Conservation (phyloP, 1,140 invertebrate genomes). For the Hormaphis cornu region DNA sequence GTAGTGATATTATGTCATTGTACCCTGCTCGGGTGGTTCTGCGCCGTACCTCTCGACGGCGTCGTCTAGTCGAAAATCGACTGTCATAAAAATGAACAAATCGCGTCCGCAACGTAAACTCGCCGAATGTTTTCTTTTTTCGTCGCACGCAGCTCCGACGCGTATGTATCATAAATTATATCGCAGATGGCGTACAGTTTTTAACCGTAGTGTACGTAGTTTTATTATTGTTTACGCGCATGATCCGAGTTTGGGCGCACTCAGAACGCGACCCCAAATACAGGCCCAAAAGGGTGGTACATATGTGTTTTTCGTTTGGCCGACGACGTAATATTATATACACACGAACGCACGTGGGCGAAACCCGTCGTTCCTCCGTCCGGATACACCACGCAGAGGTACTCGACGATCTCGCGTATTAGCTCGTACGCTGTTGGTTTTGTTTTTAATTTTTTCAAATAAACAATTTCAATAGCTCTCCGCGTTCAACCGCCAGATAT, state of each 20-base stretch:
- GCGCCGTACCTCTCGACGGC: not conserved
- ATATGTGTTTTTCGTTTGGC: not conserved
- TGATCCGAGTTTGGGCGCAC: not conserved
- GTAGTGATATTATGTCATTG: not conserved
- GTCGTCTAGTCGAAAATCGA: not conserved
- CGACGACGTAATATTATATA: not conserved
- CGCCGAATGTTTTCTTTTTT: conserved; percentile 6
- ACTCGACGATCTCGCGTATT: not conserved
- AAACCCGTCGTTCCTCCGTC: conserved; percentile 9
- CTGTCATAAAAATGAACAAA: not conserved
- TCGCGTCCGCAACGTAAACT: not conserved
- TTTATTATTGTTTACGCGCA: conserved; percentile 3
- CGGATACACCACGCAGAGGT: not conserved
- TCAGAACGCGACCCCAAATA: not conserved
- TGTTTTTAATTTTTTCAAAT: conserved; percentile 24
- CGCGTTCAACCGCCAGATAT: not conserved
- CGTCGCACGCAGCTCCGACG: not conserved
- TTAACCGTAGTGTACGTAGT: too few relatives aligned
- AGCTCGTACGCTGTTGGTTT: not conserved
- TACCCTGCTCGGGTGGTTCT: not conserved
- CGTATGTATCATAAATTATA: too few relatives aligned
- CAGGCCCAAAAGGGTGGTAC: not conserved
- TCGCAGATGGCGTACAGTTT: too few relatives aligned
- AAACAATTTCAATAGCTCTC: conserved; percentile 29
- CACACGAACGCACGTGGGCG: not conserved